These are phyloP conservation scores for Caenorhabditis sinica DNA, from an alignment of 2,888 invertebrate species.

Conservation along the genomic window DNA sequence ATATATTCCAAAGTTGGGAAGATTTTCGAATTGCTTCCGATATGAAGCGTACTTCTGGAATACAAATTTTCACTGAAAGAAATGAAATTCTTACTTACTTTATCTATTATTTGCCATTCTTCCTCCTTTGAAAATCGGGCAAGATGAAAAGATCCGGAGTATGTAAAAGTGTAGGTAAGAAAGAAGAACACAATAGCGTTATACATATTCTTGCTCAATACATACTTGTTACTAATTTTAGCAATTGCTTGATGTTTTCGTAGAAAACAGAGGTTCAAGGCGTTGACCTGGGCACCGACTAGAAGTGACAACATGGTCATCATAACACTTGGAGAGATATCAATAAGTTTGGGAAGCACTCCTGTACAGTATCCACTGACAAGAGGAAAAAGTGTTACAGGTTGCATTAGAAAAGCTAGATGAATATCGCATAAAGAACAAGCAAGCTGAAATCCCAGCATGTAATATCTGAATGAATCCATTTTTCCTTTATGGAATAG, in stretches of 20 bases:
- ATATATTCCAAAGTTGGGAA: not conserved
- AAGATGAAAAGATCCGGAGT: not conserved
- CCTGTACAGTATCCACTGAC: slow-evolving; percentile 14
- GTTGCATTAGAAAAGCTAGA: slow-evolving; percentile 42
- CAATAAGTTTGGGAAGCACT: not conserved
- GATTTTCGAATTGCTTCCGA: not conserved
- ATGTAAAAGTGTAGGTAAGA: slow-evolving; percentile 6
- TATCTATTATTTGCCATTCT: not conserved
- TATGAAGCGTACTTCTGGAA: slow-evolving; percentile 19
- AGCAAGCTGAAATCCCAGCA: slow-evolving; percentile 11
- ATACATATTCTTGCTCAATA: not conserved
- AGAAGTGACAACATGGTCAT: slow-evolving; percentile 9
- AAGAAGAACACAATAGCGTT: not conserved
- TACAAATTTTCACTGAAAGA: not conserved
- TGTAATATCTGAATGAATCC: not conserved
- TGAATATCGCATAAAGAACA: slow-evolving; percentile 35
- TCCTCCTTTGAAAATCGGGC: slow-evolving; percentile 10
- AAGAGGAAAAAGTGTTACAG: slow-evolving; percentile 32
- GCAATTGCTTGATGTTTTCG: slow-evolving; percentile 31
- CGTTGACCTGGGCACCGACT: slow-evolving; percentile 13
- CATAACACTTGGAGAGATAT: not conserved
- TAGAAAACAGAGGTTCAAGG: slow-evolving; percentile 19
- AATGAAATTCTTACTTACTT: not conserved
- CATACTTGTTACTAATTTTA: slow-evolving; percentile 9
- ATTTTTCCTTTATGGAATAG: slow-evolving; percentile 7